Conservation (phyloP, 2,797 vertebrate species). For the Centropyge bicolor region DNA sequence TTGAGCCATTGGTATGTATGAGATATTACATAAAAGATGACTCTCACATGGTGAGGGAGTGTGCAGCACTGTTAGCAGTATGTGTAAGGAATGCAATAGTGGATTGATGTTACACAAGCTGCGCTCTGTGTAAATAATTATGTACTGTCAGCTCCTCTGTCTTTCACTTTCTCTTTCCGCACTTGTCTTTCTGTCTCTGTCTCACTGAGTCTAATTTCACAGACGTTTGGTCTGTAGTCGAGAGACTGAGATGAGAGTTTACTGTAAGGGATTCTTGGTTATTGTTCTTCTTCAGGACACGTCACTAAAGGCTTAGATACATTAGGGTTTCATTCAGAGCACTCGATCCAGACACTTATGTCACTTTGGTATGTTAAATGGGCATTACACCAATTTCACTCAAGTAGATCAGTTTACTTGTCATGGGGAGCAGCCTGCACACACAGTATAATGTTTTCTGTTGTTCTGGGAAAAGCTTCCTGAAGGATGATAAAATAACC, state of each 20-base stretch:
- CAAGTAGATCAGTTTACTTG: not conserved
- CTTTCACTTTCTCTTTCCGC: not conserved
- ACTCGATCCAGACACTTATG: not conserved
- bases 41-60: slow-evolving; percentile 67
- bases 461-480: not conserved
- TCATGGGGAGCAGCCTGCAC: not conserved
- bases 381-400: not conserved
- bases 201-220: not conserved
- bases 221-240: not conserved
- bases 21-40: slow-evolving; percentile 74
- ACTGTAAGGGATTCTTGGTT: not conserved
- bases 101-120: slow-evolving; percentile 64
- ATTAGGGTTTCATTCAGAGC: not conserved
- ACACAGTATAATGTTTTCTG: not conserved
- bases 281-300: not conserved
- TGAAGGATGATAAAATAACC: not conserved
- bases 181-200: not conserved
- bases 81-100: slow-evolving; percentile 50
- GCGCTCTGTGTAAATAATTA: slow-evolving; percentile 30
- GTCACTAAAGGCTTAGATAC: slow-evolving; percentile 6
- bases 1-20: slow-evolving; percentile 52
- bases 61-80: slow-evolving; percentile 45
- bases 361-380: not conserved
- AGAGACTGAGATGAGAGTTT: not conserved
- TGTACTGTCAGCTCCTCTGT: slow-evolving; percentile 32